A percentile compares a stretch with the other conserved stretches of the same genome.
These are phyloP conservation scores for Acrocephalus scirpaceus DNA, from an alignment of 2,797 vertebrate genomes.

Conservation along the genomic window DNA sequence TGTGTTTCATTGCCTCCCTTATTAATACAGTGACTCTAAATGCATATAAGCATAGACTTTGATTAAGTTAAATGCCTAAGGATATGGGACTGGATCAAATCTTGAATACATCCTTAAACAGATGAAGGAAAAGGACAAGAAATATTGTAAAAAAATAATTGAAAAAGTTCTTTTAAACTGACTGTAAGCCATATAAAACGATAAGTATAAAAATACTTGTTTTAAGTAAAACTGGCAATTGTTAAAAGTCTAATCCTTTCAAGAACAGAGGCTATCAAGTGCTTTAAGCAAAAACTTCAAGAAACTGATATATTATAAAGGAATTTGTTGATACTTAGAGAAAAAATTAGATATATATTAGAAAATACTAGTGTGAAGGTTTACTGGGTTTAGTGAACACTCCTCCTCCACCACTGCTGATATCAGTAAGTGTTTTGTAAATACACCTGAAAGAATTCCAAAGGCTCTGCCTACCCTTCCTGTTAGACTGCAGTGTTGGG, in stretches of 20 bases:
- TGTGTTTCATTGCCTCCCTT: background rate
- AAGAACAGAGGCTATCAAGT: background rate
- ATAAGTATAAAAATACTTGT: background rate
- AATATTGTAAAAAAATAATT: background rate
- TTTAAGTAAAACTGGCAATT: background rate
- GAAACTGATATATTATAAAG: background rate
- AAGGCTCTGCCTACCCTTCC: background rate
- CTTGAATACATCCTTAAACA: background rate
- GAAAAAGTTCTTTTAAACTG: background rate
- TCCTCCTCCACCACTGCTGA: background rate
- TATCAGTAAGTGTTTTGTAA: background rate
- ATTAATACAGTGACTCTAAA: background rate
- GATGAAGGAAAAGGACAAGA: background rate
- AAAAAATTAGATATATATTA: background rate
- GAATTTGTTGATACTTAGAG: background rate
- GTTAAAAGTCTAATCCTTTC: background rate
- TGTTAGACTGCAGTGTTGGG: background rate
- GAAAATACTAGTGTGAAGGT: background rate
- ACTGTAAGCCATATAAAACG: background rate
- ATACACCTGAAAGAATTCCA: background rate
- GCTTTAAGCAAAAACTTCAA: background rate
- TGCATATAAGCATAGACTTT: background rate
- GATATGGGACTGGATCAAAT: background rate
- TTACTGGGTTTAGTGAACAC: background rate
- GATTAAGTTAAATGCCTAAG: background rate